Evolutionary conservation across 2,113 vertebrate genomes (phyloP).

Genomic region (Ophthalmolycus amberensis): DNA sequence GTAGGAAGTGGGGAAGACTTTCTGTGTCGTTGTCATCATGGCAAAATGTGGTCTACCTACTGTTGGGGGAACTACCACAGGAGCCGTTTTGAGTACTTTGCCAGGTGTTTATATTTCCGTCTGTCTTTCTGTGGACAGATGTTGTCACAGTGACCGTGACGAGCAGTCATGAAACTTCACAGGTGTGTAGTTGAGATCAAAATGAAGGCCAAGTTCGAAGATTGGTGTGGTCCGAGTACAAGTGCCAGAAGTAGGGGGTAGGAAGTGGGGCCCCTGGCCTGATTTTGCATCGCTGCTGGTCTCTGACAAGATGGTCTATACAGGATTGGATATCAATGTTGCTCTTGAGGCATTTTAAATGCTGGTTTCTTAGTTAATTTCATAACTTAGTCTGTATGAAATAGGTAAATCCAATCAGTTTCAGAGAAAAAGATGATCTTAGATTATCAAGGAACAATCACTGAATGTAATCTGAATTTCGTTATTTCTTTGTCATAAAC

Average conservation of each 20-base stretch:
- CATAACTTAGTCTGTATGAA: not conserved
- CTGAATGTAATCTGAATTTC: slow-evolving; percentile 12
- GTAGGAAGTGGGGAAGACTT: too few species aligned
- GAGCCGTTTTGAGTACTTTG: too few species aligned
- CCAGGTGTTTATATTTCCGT: too few species aligned
- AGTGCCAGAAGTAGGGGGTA: not conserved
- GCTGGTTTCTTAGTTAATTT: not conserved
- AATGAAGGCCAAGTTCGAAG: not conserved
- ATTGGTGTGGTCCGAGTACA: not conserved
- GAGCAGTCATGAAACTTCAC: not conserved
- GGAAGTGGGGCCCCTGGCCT: not conserved
- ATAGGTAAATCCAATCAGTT: not conserved
- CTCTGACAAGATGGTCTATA: not conserved
- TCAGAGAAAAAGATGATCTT: not conserved
- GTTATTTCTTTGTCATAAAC: slow-evolving; percentile 8
- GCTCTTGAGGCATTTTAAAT: not conserved
- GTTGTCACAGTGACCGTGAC: not conserved
- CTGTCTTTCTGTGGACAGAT: too few species aligned
- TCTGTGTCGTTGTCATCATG: too few species aligned
- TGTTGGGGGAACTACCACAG: too few species aligned
- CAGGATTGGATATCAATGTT: slow-evolving; percentile 4
- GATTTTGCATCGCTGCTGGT: not conserved
- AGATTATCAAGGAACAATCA: slow-evolving; percentile 3
- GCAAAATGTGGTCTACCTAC: too few species aligned
- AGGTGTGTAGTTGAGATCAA: not conserved